phyloP scores from a whole-genome alignment of 2,888 invertebrate species.

The Pasiphila rectangulata region DNA sequence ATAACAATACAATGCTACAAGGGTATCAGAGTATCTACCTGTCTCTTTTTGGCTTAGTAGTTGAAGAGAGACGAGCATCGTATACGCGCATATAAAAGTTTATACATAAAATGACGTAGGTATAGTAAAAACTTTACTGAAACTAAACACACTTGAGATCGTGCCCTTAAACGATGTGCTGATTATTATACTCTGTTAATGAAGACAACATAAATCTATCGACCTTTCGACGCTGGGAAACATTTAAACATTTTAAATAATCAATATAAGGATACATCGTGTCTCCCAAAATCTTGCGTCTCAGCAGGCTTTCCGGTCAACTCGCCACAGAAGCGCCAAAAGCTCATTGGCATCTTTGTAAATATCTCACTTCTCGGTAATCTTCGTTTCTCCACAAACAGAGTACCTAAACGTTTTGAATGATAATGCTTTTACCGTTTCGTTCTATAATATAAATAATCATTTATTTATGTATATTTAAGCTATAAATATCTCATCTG shows the following conservation, averaged over 20 bases:
- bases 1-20: slow-evolving; percentile 12
- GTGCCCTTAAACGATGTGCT: slow-evolving; percentile 63
- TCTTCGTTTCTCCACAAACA: slow-evolving; percentile 4
- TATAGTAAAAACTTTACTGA: slow-evolving; percentile 30
- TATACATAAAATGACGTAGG: background rate
- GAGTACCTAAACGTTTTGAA: background rate
- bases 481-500: slow-evolving; percentile 25
- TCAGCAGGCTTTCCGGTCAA: too few species aligned
- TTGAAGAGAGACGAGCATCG: slow-evolving; percentile 23
- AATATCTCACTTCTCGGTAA: too few species aligned
- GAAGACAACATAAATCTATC: background rate
- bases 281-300: too few species aligned
- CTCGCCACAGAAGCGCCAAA: too few species aligned
- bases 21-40: slow-evolving; percentile 2
- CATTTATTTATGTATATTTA: slow-evolving; percentile 19
- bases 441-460: slow-evolving; percentile 10
- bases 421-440: slow-evolving; percentile 11
- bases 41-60: slow-evolving; percentile 14
- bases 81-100: slow-evolving; percentile 23
- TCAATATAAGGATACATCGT: too few species aligned
- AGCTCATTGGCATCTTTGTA: too few species aligned
- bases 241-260: too few species aligned
- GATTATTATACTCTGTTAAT: slow-evolving; percentile 16
- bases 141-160: slow-evolving; percentile 71
- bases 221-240: too few species aligned